phyloP scores from a whole-genome alignment of 2,797 vertebrate genomes.

The Delichon dasypus region DNA sequence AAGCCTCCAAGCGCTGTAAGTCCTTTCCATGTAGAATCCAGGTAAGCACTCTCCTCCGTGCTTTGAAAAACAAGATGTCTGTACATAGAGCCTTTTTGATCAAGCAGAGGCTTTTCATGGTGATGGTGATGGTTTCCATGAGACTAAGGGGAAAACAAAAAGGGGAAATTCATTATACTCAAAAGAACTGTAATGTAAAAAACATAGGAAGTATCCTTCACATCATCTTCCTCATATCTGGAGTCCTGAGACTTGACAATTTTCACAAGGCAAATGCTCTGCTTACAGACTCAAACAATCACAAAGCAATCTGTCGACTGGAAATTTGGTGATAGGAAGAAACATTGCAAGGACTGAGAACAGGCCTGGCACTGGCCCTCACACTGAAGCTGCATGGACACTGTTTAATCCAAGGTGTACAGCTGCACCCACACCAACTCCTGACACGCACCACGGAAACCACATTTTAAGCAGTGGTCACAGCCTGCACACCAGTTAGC shows the following conservation, averaged over 20 bases:
- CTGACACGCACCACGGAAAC: neutral
- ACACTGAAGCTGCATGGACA: neutral
- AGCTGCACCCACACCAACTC: neutral
- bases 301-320: rapidly evolving
- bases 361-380: neutral
- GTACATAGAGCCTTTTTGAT: constrained; percentile 66
- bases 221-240: neutral
- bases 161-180: neutral
- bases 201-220: neutral
- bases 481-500: neutral
- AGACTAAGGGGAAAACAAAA: constrained; percentile 65
- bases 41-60: constrained; percentile 75
- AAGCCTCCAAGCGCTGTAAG: constrained; percentile 91
- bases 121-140: constrained; percentile 77
- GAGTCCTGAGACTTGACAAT: neutral
- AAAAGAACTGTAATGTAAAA: neutral
- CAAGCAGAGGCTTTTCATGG: constrained; percentile 69
- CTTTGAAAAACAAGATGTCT: constrained; percentile 74
- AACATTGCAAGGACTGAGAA: neutral
- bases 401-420: neutral
- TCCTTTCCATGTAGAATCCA: constrained; percentile 93
- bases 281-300: neutral
- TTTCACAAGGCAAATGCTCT: neutral
- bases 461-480: neutral
- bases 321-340: neutral